Evolutionary conservation across 1,140 invertebrate species (phyloP).

Genomic region (Ostrea denselamellosa): DNA sequence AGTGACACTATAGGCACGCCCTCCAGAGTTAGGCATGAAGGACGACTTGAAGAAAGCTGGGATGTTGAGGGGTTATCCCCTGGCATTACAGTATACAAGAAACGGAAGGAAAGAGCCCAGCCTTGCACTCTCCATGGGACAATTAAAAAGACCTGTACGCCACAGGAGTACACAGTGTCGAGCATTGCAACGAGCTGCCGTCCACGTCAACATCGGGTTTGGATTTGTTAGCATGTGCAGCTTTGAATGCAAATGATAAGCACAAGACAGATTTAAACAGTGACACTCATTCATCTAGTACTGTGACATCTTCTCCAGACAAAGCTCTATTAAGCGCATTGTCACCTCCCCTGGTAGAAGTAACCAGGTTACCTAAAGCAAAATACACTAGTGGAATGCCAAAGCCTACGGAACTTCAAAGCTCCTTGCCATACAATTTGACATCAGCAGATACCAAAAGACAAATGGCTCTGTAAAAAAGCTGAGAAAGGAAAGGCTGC

Average conservation of each 20-base stretch:
- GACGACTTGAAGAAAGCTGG: no score
- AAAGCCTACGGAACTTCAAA: background rate
- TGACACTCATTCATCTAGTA: background rate
- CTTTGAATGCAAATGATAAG: background rate
- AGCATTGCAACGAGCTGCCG: no score
- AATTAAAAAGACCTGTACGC: background rate
- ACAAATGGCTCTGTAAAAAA: background rate
- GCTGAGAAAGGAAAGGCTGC: background rate
- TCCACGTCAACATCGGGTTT: background rate
- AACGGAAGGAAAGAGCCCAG: background rate
- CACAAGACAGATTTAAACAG: background rate
- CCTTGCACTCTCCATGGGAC: background rate
- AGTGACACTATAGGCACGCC: no score
- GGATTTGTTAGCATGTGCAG: no score
- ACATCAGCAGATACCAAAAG: background rate
- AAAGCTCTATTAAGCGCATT: background rate
- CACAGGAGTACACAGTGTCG: no score
- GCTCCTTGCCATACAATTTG: background rate
- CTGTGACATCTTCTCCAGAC: background rate
- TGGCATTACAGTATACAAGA: background rate
- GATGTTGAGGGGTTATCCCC: no score
- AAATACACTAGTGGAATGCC: background rate
- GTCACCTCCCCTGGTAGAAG: background rate
- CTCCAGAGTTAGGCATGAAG: no score
- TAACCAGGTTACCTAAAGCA: background rate